These are phyloP conservation scores for Sinella curviseta DNA, from an alignment of 1,140 invertebrate species.

Conservation along the genomic window DNA sequence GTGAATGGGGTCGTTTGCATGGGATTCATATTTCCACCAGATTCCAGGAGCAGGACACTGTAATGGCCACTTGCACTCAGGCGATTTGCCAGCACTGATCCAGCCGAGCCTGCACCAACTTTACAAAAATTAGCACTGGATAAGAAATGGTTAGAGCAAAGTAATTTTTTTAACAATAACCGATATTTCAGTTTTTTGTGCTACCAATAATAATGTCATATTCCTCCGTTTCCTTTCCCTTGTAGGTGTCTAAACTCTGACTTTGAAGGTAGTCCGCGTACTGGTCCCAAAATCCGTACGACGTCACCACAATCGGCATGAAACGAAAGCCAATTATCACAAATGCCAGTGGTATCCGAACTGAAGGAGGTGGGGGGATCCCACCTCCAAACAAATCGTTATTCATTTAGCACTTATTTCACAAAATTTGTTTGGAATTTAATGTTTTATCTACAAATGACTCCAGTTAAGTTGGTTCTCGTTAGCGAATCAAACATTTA, in stretches of 20 bases:
- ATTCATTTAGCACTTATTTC: too few relatives aligned
- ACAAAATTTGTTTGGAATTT: too few relatives aligned
- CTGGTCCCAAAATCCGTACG: background rate
- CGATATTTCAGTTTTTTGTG: too few relatives aligned
- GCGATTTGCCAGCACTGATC: slow-evolving; percentile 5
- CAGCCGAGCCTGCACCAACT: slow-evolving; percentile 10
- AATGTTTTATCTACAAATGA: too few relatives aligned
- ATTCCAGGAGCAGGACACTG: background rate
- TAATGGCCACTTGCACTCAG: background rate
- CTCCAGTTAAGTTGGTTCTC: too few relatives aligned
- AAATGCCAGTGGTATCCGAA: too few relatives aligned
- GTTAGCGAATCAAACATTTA: too few relatives aligned
- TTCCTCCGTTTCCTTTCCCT: background rate
- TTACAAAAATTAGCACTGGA: background rate
- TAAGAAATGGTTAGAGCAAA: background rate
- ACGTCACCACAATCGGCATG: background rate
- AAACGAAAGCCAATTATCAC: too few relatives aligned
- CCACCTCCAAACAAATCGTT: too few relatives aligned
- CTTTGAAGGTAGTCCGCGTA: background rate
- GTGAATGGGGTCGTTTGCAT: background rate
- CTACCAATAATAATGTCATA: background rate
- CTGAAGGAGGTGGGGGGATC: too few relatives aligned
- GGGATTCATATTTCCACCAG: background rate
- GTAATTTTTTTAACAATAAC: background rate
- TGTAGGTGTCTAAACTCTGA: background rate